Base-by-base conservation (phyloP, 2,888 invertebrate species). In the Chouioia cunea region DNA sequence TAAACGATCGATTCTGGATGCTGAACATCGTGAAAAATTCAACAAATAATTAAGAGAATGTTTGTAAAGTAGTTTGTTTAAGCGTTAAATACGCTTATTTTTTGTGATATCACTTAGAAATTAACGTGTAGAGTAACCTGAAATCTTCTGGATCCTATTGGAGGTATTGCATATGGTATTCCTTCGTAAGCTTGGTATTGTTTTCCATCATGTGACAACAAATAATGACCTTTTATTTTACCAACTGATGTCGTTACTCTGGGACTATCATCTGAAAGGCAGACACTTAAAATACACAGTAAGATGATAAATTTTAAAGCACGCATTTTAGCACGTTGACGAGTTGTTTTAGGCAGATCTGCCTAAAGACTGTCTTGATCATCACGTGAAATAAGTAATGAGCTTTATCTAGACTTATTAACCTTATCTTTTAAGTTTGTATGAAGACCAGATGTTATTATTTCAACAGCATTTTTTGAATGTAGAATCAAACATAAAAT, bases 101-200 rank as follows among this genome's bases (percentile, higher is more conserved):
- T n/a, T n/a, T n/a, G n/a, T n/a, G n/a, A n/a, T n/a, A n/a, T n/a
- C n/a, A n/a, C n/a, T n/a, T n/a, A 47, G 15, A 47, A 47, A 47
- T 47, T 3, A 47, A 14, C 8, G 36, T 20, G 2, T 23, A 15
- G 20, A 58, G 46, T 70, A 74, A 82, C 82, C 76, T 79, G 77
- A 71, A 82, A 82, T 65, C 82, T 77, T 18, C 79, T 73, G 27
- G 79, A 73, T 4, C 80, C 81, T 16, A 77, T 66, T 2, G 82
- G 82, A 4, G 82, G 78, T 14, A 77, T 36, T 10, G 82, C 82
- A 65, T 81, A 82, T 3, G 82, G 82, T 12, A 82, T 78, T 0
- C 82, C 82, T 70, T 81, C 80, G 58, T 79, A 82, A 6, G 81
- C 80, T 50, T 77, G 75, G 14, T 76, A 81, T 22, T 73, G 68